Base-by-base conservation (phyloP, 2,888 invertebrate genomes). In the Conomelus anceps region DNA sequence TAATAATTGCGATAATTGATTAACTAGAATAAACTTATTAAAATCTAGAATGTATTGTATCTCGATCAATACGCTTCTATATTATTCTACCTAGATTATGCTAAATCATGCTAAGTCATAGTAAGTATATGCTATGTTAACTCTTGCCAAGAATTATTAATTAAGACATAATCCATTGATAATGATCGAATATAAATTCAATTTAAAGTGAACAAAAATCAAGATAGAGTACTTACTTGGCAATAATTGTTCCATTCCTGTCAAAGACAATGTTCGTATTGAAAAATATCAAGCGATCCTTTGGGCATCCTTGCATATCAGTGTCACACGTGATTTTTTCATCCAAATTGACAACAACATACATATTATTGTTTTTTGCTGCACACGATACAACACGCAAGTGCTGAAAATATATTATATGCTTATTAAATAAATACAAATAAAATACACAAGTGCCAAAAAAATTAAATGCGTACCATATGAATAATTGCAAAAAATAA, bases 211-310 rank as follows among this genome's bases (percentile, higher is more conserved):
- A n/a, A n/a, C n/a, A n/a, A n/a, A n/a, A n/a, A n/a, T n/a, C n/a
- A n/a, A n/a, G n/a, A n/a, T n/a, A n/a, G n/a, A n/a, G 20, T 29
- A 88, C 91, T 91, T 94, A 96, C 95, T 95, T 95, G 13, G 96
- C 95, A 13, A 97, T 94, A 22, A 98, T 94, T 0, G 93, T 93
- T 0, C 98, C 98, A 22, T 93, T 93, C 89, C 96, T 94, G 92
- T 97, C 95, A 91, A 97, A 96, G 0, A 96, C 97, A 0, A 98
- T 95, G 92, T 97, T 96, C 0, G 97, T 96, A 92, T 98, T 98
- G 93, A 96, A 97, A 26, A 94, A 92, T 88, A 94, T 41, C 13
- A 63, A 29, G 11, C 86, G 85, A 89, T 90, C 89, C 29, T 23
- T 20, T 6, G 89, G 89, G 34, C 89, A 89, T 3, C 87, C 89